These are phyloP conservation scores for Kryphioiulus occultus DNA, from an alignment of 2,888 invertebrate genomes.

Conservation along the genomic window DNA sequence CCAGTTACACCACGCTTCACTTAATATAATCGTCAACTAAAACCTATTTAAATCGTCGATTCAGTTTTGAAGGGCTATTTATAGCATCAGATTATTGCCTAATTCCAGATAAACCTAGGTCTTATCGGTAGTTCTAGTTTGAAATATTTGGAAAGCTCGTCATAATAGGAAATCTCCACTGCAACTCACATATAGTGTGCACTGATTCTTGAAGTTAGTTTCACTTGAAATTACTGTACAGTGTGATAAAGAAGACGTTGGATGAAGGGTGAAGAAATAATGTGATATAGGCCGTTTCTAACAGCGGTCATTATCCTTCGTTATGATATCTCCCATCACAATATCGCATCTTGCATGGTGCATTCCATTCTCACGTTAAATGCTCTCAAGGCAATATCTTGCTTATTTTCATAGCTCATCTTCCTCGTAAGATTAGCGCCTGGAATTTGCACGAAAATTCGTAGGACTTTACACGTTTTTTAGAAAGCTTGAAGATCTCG, in stretches of 20 bases:
- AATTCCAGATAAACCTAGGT: background rate
- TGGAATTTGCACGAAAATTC: background rate
- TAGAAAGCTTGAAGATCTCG: background rate
- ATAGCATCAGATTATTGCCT: background rate
- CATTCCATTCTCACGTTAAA: background rate
- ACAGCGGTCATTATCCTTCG: constrained; percentile 26
- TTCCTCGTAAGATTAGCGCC: background rate
- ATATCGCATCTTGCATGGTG: background rate
- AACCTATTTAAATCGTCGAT: background rate
- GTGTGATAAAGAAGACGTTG: too few relatives aligned
- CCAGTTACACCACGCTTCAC: background rate
- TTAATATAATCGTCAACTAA: background rate
- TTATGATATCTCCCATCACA: background rate
- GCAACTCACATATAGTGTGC: too few relatives aligned
- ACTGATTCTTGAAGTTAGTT: too few relatives aligned
- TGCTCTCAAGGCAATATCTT: background rate
- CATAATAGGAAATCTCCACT: too few relatives aligned
- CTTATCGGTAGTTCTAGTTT: background rate
- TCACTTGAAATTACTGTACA: too few relatives aligned
- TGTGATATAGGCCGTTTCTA: background rate
- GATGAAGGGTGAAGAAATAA: background rate
- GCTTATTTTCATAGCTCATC: constrained; percentile 10
- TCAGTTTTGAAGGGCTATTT: background rate
- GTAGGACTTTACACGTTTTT: background rate
- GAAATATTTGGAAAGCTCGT: background rate